Percentiles rank a stretch among this genome's conserved stretches.
Evolutionary conservation across 2,113 vertebrate species (phyloP).

Genomic region (Campylorhamphus procurvoides): DNA sequence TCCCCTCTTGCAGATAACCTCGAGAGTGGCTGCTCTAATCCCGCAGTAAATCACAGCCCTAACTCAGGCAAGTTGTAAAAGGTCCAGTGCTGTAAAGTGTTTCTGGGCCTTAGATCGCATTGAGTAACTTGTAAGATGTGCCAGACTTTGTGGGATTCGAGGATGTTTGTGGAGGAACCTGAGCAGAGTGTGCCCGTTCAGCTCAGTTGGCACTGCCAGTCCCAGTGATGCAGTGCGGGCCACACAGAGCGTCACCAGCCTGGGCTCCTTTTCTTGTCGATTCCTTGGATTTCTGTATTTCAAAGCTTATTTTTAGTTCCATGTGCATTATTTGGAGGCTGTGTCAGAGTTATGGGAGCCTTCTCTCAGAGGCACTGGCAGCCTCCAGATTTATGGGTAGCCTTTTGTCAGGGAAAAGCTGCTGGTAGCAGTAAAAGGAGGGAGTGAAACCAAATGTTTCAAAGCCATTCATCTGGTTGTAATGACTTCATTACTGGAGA

Average conservation of each 20-base stretch:
- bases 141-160: neutral
- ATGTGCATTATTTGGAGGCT: neutral
- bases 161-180: neutral
- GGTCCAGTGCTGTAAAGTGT: neutral
- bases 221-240: neutral
- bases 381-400: neutral
- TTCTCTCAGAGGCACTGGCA: neutral
- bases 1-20: neutral
- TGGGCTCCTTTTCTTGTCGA: neutral
- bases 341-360: neutral
- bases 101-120: neutral
- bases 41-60: neutral
- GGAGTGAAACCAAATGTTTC: neutral
- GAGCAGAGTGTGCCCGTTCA: neutral
- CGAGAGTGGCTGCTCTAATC: neutral
- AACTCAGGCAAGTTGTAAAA: neutral
- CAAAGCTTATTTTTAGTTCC: neutral
- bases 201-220: neutral
- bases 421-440: neutral
- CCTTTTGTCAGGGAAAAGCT: neutral
- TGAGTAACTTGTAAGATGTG: neutral
- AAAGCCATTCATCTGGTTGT: neutral
- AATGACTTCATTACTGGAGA: neutral
- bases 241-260: neutral
- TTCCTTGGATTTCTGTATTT: neutral